A percentile compares a stretch with the other conserved stretches of the same genome.
phyloP scores from a whole-genome alignment of 2,113 vertebrate genomes.

The Sebastes schlegelii region DNA sequence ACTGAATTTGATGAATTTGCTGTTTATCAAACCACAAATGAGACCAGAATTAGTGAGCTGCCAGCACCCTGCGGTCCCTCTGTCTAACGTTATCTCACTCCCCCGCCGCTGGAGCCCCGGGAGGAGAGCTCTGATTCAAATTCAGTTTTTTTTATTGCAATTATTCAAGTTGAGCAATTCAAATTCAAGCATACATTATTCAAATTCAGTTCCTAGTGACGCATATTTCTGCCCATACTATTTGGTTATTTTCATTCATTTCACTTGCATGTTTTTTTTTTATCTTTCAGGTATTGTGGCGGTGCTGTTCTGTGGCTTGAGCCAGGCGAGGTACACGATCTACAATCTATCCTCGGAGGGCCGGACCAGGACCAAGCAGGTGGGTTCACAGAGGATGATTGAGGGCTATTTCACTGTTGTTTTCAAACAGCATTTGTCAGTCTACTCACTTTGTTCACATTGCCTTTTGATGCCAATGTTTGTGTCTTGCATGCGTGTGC shows the following conservation, averaged over 20 bases:
- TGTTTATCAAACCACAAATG: too few species aligned
- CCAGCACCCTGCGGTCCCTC: too few species aligned
- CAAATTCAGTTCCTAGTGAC: too few species aligned
- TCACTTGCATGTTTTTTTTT: not conserved
- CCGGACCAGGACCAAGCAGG: conserved; percentile 88
- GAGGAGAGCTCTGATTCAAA: too few species aligned
- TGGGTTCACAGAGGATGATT: conserved; percentile 44
- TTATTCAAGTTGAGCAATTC: too few species aligned
- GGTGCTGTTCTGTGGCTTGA: conserved; percentile 90
- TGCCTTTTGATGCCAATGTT: conserved; percentile 17
- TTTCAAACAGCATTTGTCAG: conserved; percentile 27
- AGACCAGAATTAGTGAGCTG: too few species aligned
- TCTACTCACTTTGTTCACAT: conserved; percentile 22
- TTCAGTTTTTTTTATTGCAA: too few species aligned
- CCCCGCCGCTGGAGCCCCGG: too few species aligned
- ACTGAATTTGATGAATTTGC: too few species aligned
- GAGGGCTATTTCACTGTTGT: not conserved
- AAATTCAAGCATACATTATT: too few species aligned
- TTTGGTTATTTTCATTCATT: not conserved
- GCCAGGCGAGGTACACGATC: conserved; percentile 89
- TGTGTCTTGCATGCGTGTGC: not conserved
- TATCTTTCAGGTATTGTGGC: conserved; percentile 88
- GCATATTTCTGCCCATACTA: too few species aligned
- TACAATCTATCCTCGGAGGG: conserved; percentile 88
- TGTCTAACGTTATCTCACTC: too few species aligned